Percentiles rank a stretch among this genome's conserved stretches.
Conservation (phyloP, 2,888 invertebrate genomes). For the Lasioglossum malachurum region DNA sequence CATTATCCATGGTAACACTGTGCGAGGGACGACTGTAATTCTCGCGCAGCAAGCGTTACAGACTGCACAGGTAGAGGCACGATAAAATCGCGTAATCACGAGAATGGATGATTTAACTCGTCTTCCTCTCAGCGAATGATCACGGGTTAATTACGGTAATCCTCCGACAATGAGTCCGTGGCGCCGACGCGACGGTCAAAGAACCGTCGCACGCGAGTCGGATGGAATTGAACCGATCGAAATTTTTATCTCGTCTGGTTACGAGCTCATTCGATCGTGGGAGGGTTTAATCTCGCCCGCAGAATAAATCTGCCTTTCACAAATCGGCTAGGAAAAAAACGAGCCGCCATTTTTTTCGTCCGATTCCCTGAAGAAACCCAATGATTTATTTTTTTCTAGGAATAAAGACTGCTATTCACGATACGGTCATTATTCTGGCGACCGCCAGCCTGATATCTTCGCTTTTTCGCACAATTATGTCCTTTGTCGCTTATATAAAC, state of each 20-base stretch:
- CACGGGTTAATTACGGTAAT: slow-evolving; percentile 1
- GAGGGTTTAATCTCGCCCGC: background rate
- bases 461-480: slow-evolving; percentile 20
- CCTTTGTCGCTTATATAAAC: slow-evolving; percentile 32
- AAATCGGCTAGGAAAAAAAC: slow-evolving; percentile 26
- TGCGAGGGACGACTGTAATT: background rate
- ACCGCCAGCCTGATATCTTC: background rate
- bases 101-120: background rate
- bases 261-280: background rate
- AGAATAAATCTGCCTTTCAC: slow-evolving; percentile 47
- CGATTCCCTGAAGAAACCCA: slow-evolving; percentile 4
- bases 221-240: background rate
- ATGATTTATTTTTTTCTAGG: slow-evolving; percentile 34
- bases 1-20: background rate
- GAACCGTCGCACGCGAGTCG: background rate
- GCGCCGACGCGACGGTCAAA: slow-evolving; percentile 8
- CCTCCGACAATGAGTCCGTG: background rate
- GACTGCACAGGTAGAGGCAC: background rate
- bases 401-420: slow-evolving; percentile 64
- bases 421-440: background rate
- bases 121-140: background rate
- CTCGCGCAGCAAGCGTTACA: background rate
- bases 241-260: slow-evolving; percentile 19
- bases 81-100: background rate
- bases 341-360: slow-evolving; percentile 20